Conservation (phyloP, 2,797 vertebrate genomes). For the Typhlichthys eigenmanni region DNA sequence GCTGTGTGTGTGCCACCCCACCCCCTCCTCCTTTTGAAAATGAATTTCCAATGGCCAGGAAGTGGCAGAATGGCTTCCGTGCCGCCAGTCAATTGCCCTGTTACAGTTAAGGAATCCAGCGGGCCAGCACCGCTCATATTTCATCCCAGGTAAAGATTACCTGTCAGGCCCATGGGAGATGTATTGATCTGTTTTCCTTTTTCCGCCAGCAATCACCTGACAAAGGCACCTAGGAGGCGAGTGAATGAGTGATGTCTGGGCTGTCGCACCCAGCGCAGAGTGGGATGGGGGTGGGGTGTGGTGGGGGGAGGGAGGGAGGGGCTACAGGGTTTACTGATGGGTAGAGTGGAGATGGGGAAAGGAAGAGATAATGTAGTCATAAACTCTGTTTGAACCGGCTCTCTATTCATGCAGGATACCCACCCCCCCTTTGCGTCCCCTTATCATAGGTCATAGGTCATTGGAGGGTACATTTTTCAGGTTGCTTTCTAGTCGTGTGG, state of each 20-base stretch:
- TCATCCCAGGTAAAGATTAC: conserved; percentile 87
- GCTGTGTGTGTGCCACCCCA: conserved; percentile 20
- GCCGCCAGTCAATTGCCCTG: conserved; percentile 78
- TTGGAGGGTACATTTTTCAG: conserved; percentile 33
- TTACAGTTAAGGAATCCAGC: conserved; percentile 84
- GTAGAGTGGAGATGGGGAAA: conserved; percentile 62
- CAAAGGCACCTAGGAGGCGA: conserved; percentile 81
- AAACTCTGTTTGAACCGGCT: conserved; percentile 77
- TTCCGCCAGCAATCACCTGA: conserved; percentile 85
- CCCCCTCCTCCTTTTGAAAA: conserved; percentile 48
- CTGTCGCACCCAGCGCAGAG: conserved; percentile 58
- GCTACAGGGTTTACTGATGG: conserved; percentile 72
- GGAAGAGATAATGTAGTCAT: conserved; percentile 70
- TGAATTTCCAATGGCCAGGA: conserved; percentile 74
- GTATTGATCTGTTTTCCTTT: conserved; percentile 88
- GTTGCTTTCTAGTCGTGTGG: conserved; percentile 53
- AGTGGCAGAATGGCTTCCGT: conserved; percentile 59
- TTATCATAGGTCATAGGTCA: conserved; percentile 60
- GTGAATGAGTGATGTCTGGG: conserved; percentile 81
- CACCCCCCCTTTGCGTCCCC: conserved; percentile 25
- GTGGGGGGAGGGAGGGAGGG: conserved; percentile 13
- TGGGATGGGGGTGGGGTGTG: neutral
- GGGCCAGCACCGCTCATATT: conserved; percentile 80
- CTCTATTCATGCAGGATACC: conserved; percentile 56
- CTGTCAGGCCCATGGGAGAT: conserved; percentile 85